Evolutionary conservation across 2,113 vertebrate species (phyloP).

Genomic region (Smithornis capensis): DNA sequence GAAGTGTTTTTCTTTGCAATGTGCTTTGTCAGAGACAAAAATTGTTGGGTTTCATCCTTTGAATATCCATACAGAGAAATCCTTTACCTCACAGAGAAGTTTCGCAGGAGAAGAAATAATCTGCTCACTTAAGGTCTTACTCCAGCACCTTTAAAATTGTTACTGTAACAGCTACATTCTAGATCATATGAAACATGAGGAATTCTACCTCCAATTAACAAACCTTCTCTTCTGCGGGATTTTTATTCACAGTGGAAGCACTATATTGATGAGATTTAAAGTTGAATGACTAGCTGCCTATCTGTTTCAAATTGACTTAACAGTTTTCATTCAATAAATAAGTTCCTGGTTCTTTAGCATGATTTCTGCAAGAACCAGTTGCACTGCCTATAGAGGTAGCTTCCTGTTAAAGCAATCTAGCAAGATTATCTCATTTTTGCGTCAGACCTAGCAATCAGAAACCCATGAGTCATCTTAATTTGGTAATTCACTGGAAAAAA

Average conservation of each 20-base stretch:
- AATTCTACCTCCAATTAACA: background rate
- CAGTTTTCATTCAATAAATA: background rate
- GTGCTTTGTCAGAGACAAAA: background rate
- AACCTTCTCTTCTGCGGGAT: background rate
- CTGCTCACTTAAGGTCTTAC: background rate
- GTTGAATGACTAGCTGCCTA: background rate
- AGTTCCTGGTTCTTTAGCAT: background rate
- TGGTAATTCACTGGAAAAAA: background rate
- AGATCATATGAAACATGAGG: background rate
- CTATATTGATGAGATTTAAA: background rate
- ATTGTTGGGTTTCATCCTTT: background rate
- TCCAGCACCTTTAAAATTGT: background rate
- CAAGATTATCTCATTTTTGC: background rate
- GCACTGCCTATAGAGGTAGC: background rate
- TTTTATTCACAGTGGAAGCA: background rate
- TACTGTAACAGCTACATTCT: background rate
- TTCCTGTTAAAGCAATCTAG: background rate
- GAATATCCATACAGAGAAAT: background rate
- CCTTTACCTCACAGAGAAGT: background rate
- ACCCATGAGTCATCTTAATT: background rate
- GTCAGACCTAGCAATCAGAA: background rate
- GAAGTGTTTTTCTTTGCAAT: background rate
- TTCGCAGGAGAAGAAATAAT: background rate
- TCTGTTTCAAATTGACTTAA: background rate
- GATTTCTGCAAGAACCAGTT: background rate